phyloP scores from a whole-genome alignment of 2,113 vertebrate species.

The Corythornis cristatus region DNA sequence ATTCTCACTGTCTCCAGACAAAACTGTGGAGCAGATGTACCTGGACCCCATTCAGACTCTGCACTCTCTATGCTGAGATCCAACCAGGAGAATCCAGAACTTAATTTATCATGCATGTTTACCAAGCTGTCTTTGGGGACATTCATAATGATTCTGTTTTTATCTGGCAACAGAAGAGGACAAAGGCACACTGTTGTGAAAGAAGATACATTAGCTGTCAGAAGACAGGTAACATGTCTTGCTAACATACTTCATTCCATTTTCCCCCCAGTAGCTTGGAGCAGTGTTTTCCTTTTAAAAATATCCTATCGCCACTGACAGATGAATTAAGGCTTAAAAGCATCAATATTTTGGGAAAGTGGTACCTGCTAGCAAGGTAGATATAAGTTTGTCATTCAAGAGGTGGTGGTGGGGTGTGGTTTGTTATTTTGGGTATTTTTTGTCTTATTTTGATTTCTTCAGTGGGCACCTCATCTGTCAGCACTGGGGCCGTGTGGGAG shows the following conservation, averaged over 20 bases:
- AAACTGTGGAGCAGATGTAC: not conserved
- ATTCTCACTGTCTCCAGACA: not conserved
- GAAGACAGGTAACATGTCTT: conserved; percentile 55
- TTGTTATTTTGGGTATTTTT: not conserved
- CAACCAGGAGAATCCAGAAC: not conserved
- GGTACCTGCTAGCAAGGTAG: conserved; percentile 28
- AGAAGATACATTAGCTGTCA: conserved; percentile 63
- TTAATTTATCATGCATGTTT: conserved; percentile 42
- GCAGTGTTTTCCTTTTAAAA: conserved; percentile 58
- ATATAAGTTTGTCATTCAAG: conserved; percentile 44
- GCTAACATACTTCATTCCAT: conserved; percentile 48
- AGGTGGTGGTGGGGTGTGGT: not conserved
- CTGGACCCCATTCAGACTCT: not conserved
- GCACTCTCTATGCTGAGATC: not conserved
- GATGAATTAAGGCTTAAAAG: conserved; percentile 65
- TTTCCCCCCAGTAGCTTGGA: conserved; percentile 8
- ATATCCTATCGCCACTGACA: conserved; percentile 55
- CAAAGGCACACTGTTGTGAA: conserved; percentile 12
- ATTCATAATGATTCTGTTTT: conserved; percentile 60
- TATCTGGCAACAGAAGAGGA: conserved; percentile 52
- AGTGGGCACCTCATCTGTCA: not conserved
- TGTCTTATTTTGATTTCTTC: not conserved
- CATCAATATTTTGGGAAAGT: conserved; percentile 57
- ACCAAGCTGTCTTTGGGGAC: conserved; percentile 45
- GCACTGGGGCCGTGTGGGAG: not conserved